These are phyloP conservation scores for Euspilapteryx auroguttella DNA, from an alignment of 2,888 invertebrate species.

Conservation along the genomic window DNA sequence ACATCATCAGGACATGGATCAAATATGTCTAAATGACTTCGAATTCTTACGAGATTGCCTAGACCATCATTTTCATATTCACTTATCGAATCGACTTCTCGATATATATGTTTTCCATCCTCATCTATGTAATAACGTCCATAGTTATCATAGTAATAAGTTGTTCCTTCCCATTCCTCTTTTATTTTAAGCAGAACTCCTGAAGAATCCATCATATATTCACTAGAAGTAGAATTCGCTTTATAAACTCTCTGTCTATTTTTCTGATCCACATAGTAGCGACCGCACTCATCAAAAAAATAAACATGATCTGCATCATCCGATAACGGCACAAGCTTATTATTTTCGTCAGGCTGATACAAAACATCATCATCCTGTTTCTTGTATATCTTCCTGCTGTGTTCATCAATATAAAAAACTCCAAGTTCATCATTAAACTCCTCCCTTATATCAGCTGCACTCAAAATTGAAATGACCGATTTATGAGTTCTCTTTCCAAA, in stretches of 20 bases:
- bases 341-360: constrained; percentile 36
- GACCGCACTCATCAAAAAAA: constrained; percentile 46
- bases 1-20: constrained; percentile 34
- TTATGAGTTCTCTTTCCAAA: constrained; percentile 29
- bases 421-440: constrained; percentile 41
- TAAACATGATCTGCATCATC: constrained; percentile 35
- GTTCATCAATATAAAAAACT: constrained; percentile 31
- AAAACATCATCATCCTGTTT: constrained; percentile 21
- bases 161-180: constrained; percentile 31
- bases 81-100: constrained; percentile 31
- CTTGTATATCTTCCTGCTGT: constrained; percentile 43
- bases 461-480: constrained; percentile 43
- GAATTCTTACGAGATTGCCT: constrained; percentile 46
- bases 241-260: constrained; percentile 39
- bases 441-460: constrained; percentile 33
- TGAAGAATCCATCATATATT: constrained; percentile 41
- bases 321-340: constrained; percentile 29
- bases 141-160: constrained; percentile 40
- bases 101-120: constrained; percentile 40
- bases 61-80: constrained; percentile 51
- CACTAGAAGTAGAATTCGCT: constrained; percentile 34
- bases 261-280: constrained; percentile 30
- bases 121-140: constrained; percentile 41
- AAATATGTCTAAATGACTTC: constrained; percentile 31
- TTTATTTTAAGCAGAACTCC: constrained; percentile 36